Base-by-base conservation (phyloP, 2,797 vertebrate species). In the Orestias chungarensis region DNA sequence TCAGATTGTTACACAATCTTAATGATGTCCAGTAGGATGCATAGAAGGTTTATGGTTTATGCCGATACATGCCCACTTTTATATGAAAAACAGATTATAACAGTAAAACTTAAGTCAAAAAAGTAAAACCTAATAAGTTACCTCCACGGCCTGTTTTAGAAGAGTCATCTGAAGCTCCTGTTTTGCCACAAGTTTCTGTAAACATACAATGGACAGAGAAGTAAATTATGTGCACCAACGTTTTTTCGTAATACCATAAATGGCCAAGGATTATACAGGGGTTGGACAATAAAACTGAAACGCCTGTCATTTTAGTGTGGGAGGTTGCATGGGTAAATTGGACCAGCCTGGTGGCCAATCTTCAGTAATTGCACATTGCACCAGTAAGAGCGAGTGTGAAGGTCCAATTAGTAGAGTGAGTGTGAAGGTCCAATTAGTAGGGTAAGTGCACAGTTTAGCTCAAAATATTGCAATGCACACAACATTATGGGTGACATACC, bases 61-160 rank as follows among this genome's bases (percentile, higher is more conserved):
- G 33, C 20, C 23, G 33, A 40, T 20, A 61, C 33, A n/a, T n/a
- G 33, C 57, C 20, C 8, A 35, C 35, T 9, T 59, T 20, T 18
- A 35, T 59, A 31, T 31, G 54, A 35, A 38, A 29, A 23, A 49
- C 6, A 23, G n/a, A n/a, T n/a, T n/a, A n/a, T n/a, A n/a, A n/a
- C n/a, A 10, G 11, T 1, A 5, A 66, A 71, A 5, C 27, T 2
- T 6, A 43, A n/a, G n/a, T 54, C 1, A 11, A n/a, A 57, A 1
- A 31, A 68, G 14, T 46, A 10, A 27, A 38, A 33, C 14, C 11
- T 18, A 64, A 35, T 7, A 14, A 0, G 6, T 78, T 91, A 99
- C 98, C 95, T 99, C 98, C 47, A 99, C 97, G 0, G 97, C 97
- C 93, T 99, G 97, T 78, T 99, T 98, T 84, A 99, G 96, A 70